phyloP scores from a whole-genome alignment of 2,888 invertebrate genomes.

The Erebia aethiops region DNA sequence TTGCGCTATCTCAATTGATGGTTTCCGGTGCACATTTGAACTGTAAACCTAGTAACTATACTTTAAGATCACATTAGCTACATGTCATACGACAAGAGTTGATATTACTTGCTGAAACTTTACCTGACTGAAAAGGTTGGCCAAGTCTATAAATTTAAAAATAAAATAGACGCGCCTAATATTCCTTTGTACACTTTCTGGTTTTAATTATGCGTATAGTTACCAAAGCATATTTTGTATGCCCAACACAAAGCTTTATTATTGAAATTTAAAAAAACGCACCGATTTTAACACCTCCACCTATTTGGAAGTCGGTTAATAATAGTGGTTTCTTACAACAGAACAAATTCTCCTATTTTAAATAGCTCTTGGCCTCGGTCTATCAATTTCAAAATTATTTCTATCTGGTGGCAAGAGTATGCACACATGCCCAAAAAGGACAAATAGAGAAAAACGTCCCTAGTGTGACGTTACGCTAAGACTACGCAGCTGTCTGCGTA shows the following conservation, averaged over 20 bases:
- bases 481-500: constrained; percentile 68
- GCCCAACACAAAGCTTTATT: too few species aligned
- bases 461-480: constrained; percentile 2
- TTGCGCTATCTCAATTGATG: constrained; percentile 80
- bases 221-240: too few species aligned
- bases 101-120: not conserved
- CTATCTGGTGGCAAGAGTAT: not conserved
- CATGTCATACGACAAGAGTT: not conserved
- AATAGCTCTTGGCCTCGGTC: not conserved
- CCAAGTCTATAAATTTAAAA: too few species aligned
- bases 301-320: too few species aligned
- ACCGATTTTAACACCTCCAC: too few species aligned
- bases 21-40: constrained; percentile 79
- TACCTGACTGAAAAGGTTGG: too few species aligned
- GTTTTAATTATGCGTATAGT: too few species aligned
- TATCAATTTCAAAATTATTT: not conserved
- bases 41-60: constrained; percentile 59
- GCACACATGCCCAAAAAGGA: not conserved
- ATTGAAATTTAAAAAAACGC: too few species aligned
- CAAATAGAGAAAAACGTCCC: not conserved
- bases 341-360: not conserved
- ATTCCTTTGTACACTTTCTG: too few species aligned
- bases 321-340: too few species aligned
- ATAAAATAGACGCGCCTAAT: too few species aligned
- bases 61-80: not conserved